Evolutionary conservation across 2,888 invertebrate genomes (phyloP), one percentile per base, ranked within the genome.

Genomic region (Ochropacha duplaris): DNA sequence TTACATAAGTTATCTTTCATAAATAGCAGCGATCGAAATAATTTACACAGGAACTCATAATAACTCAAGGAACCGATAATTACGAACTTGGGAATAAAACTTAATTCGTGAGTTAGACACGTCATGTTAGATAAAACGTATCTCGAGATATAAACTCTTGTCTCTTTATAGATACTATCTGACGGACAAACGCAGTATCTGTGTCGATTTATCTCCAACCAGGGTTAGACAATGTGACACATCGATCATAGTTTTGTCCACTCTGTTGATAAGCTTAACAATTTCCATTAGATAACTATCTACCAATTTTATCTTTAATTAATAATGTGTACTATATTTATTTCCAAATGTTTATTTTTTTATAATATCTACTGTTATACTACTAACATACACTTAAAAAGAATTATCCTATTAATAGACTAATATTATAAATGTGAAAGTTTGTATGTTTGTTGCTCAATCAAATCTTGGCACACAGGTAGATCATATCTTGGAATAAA

Each of bases 211-310:
- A 88, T 87, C 87, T 85, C 66, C 57, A 72, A 81, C 74, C 67
- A 77, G 70, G 78, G 76, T 76, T 64, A 72, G 70, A 66, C 72
- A 71, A 69, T 76, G 70, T 74, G 72, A 60, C 67, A 65, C 88
- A 91, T 92, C 91, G 76, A 90, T 92, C 91, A 91, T 88, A 83
- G 88, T 90, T 89, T 88, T 83, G 83, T 90, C 74, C 77, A 81
- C 74, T 85, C 75, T 64, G 73, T 79, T 84, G 88, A 90, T 90
- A 88, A 89, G 76, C 69, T 61, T 71, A 80, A 87, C 83, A 87
- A 74, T 77, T 76, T 66, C 67, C 60, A 69, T 68, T 44, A 75
- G 83, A 86, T 86, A 79, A 19, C 19, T 52, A 31, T 19, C 44
- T 16, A 76, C 26, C 54, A 57, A 65, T 66, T 54, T 31, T 28